These are phyloP conservation scores for Lamprotornis superbus DNA, from an alignment of 2,113 vertebrate species.

Conservation along the genomic window DNA sequence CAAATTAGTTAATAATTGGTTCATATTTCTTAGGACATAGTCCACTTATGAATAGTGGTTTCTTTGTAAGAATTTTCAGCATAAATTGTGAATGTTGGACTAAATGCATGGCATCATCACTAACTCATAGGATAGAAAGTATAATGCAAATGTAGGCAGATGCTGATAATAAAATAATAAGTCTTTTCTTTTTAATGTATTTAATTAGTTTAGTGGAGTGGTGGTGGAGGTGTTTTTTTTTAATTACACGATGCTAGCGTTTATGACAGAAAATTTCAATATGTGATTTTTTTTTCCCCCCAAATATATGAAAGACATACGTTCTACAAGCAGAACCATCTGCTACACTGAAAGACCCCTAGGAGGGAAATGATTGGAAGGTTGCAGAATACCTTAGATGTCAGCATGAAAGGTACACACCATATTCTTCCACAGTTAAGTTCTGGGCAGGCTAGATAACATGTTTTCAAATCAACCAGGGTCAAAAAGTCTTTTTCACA, in stretches of 20 bases:
- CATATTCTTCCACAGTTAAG: not conserved
- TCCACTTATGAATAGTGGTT: not conserved
- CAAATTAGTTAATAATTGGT: not conserved
- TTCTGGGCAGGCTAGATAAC: conserved; percentile 35
- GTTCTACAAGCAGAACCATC: not conserved
- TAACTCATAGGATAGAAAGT: not conserved
- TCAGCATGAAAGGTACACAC: not conserved
- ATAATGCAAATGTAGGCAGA: not conserved
- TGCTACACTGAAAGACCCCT: not conserved
- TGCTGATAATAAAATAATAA: not conserved
- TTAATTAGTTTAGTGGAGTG: rapidly evolving
- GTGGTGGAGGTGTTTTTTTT: not conserved
- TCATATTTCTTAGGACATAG: not conserved
- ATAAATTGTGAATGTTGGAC: not conserved
- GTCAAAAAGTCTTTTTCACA: conserved; percentile 13
- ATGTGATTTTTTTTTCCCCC: not conserved
- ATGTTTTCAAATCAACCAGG: conserved; percentile 27
- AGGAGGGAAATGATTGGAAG: not conserved
- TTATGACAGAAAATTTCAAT: not conserved
- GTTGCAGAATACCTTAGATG: conserved; percentile 20
- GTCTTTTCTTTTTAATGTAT: not conserved
- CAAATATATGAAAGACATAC: not conserved
- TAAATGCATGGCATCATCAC: not conserved
- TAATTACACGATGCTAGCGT: not conserved
- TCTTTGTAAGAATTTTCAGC: not conserved